Percentiles rank a stretch among this genome's conserved stretches.
These are phyloP conservation scores for Lathronympha strigana DNA, from an alignment of 2,888 invertebrate species.

Conservation along the genomic window DNA sequence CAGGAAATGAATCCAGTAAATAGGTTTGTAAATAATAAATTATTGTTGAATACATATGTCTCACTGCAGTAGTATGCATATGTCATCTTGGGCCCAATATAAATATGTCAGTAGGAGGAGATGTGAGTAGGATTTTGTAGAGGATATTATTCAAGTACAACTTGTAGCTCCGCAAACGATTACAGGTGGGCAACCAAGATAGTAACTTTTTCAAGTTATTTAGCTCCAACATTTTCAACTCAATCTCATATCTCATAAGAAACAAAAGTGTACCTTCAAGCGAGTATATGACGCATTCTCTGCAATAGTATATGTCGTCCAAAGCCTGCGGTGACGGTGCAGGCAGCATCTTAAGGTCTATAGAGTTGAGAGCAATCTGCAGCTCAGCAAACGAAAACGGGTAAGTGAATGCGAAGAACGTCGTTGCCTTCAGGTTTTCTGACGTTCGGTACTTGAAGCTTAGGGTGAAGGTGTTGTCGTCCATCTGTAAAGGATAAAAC, in stretches of 20 bases:
- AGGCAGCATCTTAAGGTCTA: constrained; percentile 86
- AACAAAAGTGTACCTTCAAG: constrained; percentile 83
- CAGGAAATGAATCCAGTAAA: no score
- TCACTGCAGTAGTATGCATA: no score
- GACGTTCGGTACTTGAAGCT: constrained; percentile 89
- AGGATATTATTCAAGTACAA: no score
- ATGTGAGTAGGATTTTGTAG: no score
- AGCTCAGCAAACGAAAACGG: constrained; percentile 94
- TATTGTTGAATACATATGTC: no score
- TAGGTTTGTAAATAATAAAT: no score
- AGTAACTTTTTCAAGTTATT: no score
- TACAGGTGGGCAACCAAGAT: no score
- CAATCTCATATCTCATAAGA: neutral
- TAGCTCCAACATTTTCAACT: no score
- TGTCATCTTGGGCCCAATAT: no score
- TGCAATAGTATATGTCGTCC: constrained; percentile 92
- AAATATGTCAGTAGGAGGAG: no score
- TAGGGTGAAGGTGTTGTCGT: constrained; percentile 89
- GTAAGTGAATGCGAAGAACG: constrained; percentile 96
- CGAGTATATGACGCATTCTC: constrained; percentile 91
- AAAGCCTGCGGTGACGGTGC: constrained; percentile 61
- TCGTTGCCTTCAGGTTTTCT: constrained; percentile 88
- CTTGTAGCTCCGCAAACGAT: no score
- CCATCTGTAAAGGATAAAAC: constrained; percentile 83
- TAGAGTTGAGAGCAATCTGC: constrained; percentile 87